Evolutionary conservation across 2,113 vertebrate species (phyloP).

Genomic region (Anseranas semipalmata): DNA sequence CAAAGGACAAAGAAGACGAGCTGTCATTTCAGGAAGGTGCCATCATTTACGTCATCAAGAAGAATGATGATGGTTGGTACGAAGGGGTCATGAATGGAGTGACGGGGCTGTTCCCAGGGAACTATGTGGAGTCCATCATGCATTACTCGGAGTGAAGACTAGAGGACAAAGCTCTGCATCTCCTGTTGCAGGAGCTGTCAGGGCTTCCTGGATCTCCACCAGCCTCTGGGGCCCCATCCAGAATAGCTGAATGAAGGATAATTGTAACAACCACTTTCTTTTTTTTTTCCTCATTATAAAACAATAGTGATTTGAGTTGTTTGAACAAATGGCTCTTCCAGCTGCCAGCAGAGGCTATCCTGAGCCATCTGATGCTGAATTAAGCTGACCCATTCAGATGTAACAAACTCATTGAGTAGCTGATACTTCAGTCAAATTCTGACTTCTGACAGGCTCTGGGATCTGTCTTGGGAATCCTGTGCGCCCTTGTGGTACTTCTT

Average conservation of each 20-base stretch:
- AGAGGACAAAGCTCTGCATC: conserved; percentile 14
- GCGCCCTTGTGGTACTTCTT: neutral
- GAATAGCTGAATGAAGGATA: conserved; percentile 76
- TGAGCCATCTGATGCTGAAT: conserved; percentile 62
- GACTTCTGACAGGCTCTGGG: conserved; percentile 69
- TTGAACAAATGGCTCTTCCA: conserved; percentile 75
- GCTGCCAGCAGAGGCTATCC: conserved; percentile 67
- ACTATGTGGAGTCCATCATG: conserved; percentile 99
- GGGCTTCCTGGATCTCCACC: conserved; percentile 65
- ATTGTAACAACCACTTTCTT: conserved; percentile 68
- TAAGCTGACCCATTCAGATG: conserved; percentile 57
- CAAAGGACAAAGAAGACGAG: conserved; percentile 96
- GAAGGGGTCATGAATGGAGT: conserved; percentile 97
- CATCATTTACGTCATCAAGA: conserved; percentile 99
- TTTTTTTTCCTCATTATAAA: conserved; percentile 55
- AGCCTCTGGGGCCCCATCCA: conserved; percentile 62
- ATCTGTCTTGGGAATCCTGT: conserved; percentile 75
- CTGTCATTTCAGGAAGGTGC: conserved; percentile 98
- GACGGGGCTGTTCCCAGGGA: conserved; percentile 97
- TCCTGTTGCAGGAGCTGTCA: conserved; percentile 55
- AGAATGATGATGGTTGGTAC: conserved; percentile 98
- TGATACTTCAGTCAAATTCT: conserved; percentile 60
- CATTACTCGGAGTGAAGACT: conserved; percentile 94
- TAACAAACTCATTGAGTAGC: conserved; percentile 41
- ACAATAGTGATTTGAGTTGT: conserved; percentile 73